A percentile compares a stretch with the other conserved stretches of the same genome.
Evolutionary conservation across 2,888 invertebrate species (phyloP).

Genomic region (Tipula helvola): DNA sequence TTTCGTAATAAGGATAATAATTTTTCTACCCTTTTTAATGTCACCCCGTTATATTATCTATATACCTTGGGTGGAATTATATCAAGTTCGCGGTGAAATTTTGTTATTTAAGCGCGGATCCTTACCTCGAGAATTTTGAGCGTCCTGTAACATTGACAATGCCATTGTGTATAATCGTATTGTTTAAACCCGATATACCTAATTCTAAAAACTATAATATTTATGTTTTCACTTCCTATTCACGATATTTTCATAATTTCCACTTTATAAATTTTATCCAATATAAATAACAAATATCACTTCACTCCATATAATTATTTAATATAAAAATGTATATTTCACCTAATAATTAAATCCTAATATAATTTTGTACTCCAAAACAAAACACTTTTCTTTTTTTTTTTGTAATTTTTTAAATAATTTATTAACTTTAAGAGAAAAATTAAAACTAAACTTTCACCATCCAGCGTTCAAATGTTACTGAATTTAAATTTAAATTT

Average conservation of each 20-base stretch:
- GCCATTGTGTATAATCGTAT: conserved; percentile 23
- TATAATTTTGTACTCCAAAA: neutral
- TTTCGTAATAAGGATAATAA: neutral
- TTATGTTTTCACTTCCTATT: neutral
- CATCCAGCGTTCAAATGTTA: conserved; percentile 4
- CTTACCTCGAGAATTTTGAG: conserved; percentile 32
- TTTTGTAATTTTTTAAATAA: neutral
- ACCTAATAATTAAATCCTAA: neutral
- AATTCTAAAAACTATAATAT: neutral
- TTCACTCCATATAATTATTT: neutral
- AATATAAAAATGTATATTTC: neutral
- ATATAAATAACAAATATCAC: neutral
- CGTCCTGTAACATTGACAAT: conserved; percentile 34
- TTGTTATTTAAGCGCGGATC: conserved; percentile 11
- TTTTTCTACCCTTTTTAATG: neutral
- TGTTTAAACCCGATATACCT: neutral
- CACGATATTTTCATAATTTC: neutral
- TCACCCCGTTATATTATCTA: neutral
- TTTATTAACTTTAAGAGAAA: neutral
- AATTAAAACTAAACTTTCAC: neutral
- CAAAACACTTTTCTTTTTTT: neutral
- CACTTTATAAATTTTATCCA: neutral
- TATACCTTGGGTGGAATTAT: neutral
- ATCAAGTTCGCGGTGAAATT: neutral
- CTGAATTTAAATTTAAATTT: neutral